These are phyloP conservation scores for Melolontha melolontha DNA, from an alignment of 2,888 invertebrate genomes.

Conservation along the genomic window DNA sequence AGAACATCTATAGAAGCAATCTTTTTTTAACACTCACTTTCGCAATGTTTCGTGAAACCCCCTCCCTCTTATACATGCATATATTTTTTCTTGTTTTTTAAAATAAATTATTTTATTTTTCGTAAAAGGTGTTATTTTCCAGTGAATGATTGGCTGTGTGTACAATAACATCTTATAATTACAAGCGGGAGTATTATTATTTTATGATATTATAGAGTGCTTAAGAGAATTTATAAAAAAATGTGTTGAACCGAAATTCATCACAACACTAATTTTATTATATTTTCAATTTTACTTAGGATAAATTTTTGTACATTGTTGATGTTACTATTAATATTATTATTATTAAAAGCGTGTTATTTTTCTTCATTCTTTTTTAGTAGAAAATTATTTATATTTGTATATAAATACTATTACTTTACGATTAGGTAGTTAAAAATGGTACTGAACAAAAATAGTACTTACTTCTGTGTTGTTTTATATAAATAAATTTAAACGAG, in stretches of 20 bases:
- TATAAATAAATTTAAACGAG: conserved; percentile 2
- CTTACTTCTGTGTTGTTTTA: conserved; percentile 32
- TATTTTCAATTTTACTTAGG: conserved; percentile 14
- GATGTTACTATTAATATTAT: conserved; percentile 9
- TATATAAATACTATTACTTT: conserved; percentile 12
- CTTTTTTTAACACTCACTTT: too few species aligned
- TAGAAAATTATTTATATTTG: conserved; percentile 23
- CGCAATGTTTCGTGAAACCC: too few species aligned
- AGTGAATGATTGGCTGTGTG: too few species aligned
- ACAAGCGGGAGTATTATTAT: background rate
- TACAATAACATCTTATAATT: background rate
- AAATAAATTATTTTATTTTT: too few species aligned
- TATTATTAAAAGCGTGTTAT: conserved; percentile 7
- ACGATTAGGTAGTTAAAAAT: background rate
- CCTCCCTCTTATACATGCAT: too few species aligned
- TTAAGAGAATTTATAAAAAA: background rate
- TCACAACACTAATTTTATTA: conserved; percentile 8
- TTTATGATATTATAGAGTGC: conserved; percentile 5
- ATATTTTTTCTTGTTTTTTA: too few species aligned
- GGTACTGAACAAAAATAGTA: conserved; percentile 14
- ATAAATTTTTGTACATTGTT: conserved; percentile 29
- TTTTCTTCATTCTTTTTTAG: conserved; percentile 11
- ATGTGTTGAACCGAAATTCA: too few species aligned
- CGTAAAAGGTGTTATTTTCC: too few species aligned
- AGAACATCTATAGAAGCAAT: too few species aligned